These are phyloP conservation scores for Nesospiza acunhae DNA, from an alignment of 2,113 vertebrate genomes.

Conservation along the genomic window DNA sequence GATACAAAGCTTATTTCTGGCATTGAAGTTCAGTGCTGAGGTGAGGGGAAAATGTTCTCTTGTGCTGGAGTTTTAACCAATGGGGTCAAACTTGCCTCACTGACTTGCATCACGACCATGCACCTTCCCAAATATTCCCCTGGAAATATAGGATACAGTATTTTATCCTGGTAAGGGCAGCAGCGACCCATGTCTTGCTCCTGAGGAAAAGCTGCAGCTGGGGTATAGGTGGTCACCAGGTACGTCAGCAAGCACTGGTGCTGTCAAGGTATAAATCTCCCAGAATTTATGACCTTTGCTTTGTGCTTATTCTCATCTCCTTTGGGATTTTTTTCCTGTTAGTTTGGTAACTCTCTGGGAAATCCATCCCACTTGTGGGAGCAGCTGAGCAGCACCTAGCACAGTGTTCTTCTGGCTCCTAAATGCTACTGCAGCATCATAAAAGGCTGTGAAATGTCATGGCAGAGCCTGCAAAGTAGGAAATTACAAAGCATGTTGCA, in stretches of 20 bases:
- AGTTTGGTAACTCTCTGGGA: not conserved
- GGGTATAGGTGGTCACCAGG: not conserved
- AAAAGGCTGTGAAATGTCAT: not conserved
- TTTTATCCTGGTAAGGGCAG: not conserved
- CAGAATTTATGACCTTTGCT: not conserved
- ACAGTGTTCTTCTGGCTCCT: not conserved
- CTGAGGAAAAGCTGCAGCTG: not conserved
- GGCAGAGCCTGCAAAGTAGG: not conserved
- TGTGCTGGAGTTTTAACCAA: not conserved
- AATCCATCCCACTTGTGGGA: not conserved
- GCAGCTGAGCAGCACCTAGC: not conserved
- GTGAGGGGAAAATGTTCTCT: not conserved
- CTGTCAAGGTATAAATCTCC: not conserved
- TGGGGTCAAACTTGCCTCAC: not conserved
- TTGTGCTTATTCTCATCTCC: not conserved
- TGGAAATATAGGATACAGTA: not conserved
- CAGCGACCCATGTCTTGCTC: not conserved
- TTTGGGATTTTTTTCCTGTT: not conserved
- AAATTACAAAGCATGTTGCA: not conserved
- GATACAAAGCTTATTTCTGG: not conserved
- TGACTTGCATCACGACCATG: accelerated
- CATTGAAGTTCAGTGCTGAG: not conserved
- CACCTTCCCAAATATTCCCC: not conserved
- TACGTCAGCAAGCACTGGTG: not conserved
- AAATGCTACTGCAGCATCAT: not conserved